Evolutionary conservation across 2,113 vertebrate genomes (phyloP), one percentile per base, ranked within the genome.

Genomic region (Microcebus ravelobensis): DNA sequence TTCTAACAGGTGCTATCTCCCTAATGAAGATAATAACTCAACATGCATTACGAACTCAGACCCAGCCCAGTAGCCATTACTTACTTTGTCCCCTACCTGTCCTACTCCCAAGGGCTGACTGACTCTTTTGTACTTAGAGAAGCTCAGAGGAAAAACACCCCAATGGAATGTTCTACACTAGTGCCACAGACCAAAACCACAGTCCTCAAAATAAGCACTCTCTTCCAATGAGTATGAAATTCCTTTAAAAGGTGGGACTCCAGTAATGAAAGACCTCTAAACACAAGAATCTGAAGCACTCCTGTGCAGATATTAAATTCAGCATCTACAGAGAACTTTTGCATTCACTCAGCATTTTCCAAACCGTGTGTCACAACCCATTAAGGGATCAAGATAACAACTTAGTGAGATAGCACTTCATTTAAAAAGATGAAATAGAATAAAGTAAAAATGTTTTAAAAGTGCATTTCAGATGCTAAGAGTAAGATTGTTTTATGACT

Each of bases 221-320:
- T 93, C 57, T 83, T 76, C 74, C 42, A 84, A 63, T 29, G 59
- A 93, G 29, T 89, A 91, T 34, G 50, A 82, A 89, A 95, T 71
- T 79, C 50, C 63, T 95, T 96, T 63, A 63, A 86, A 93, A 95
- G 68, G 50, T 59, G 14, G 74, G 55, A 25, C 8, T 91, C 77
- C 57, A 57, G 45, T 68, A 77, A 74, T 34, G 48, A 79, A 87
- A 89, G 50, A 3, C 29, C 31, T 94, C 29, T 63, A 39, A 90
- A 79, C 52, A 82, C 63, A 83, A 57, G 63, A 87, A 39, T 79
- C 23, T 1, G 36, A 83, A 84, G 57, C 57, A 70, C 25, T 68
- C 73, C 27, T 82, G 68, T 73, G 39, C 4, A 81, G 67, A 81
- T n/a, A 65, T 0, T 96, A 68, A 92, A 93, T 83, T 91, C 74